Evolutionary conservation across 2,797 vertebrate species (phyloP), one percentile per base, ranked within the genome.

Genomic region (Manis crassicaudata): DNA sequence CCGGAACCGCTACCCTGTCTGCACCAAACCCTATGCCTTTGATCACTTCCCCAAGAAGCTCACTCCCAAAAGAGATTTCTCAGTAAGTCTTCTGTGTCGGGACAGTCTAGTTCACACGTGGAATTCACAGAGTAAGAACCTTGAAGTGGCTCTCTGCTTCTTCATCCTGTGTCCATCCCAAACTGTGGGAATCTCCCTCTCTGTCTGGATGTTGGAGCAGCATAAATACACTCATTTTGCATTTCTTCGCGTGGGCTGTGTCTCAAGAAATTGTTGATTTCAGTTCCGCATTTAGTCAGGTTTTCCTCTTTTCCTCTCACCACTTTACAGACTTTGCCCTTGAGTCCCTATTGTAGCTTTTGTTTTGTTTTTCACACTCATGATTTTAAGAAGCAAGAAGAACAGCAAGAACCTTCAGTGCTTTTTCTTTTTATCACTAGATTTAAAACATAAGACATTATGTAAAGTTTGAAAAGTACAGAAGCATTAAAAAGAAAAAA

Each of bases 41-140:
- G 99, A 99, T 98, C 99, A 99, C 98, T 99, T 99, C 98, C 99
- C 99, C 97, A 99, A 99, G 98, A 99, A 99, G 94, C 99, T 99
- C 95, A 98, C 99, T 0, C 99, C 99, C 93, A 99, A 99, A 96
- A 99, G 99, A 97, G 99, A 99, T 98, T 99, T 99, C 97, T 99
- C 99, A 88, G 99, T 99, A 96, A 99, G 99, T 95, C 17, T 6
- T 4, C 21, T 32, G 79, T 18, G 29, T 92, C 37, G 86, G 46
- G 82, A 88, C 32, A 62, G 0, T 79, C 25, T 87, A 52, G 56
- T 84, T 92, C 50, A 35, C 37, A 10, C 40, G 13, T 85, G 58
- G 52, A 76, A 63, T 43, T 50, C 82, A 63, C 14, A 89, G 46
- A 68, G 14, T 32, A 21, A 62, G 40, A 89, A 60, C 82, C 58